phyloP scores from a whole-genome alignment of 1,140 invertebrate genomes.

The Hylyphantes graminicola region DNA sequence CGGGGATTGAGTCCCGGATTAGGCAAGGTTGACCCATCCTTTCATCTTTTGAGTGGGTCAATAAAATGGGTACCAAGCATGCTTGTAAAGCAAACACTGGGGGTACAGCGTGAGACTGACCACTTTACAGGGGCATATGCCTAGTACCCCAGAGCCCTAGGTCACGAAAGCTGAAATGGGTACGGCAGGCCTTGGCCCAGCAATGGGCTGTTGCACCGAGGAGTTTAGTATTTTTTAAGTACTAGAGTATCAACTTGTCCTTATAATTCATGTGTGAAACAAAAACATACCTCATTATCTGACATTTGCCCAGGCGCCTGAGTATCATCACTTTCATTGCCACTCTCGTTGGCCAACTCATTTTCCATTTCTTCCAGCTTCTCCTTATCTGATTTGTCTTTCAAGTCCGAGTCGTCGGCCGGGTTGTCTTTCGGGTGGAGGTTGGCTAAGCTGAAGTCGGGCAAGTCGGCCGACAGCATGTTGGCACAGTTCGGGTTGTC shows the following conservation, averaged over 20 bases:
- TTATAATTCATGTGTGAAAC: not conserved
- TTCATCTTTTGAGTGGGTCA: too few relatives aligned
- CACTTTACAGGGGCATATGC: too few relatives aligned
- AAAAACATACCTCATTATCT: slow-evolving; percentile 68
- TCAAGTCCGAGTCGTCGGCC: slow-evolving; percentile 71
- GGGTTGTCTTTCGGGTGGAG: slow-evolving; percentile 64
- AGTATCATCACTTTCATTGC: slow-evolving; percentile 86
- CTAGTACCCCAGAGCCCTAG: too few relatives aligned
- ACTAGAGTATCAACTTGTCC: not conserved
- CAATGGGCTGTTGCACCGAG: not conserved
- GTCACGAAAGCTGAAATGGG: too few relatives aligned
- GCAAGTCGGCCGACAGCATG: slow-evolving; percentile 31
- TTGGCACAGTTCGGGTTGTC: slow-evolving; percentile 53
- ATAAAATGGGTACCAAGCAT: too few relatives aligned
- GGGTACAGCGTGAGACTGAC: too few relatives aligned
- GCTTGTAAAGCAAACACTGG: too few relatives aligned
- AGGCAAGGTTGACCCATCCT: too few relatives aligned
- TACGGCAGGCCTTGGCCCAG: too few relatives aligned
- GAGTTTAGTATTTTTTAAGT: too few relatives aligned
- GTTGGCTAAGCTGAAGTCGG: slow-evolving; percentile 54
- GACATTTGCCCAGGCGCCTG: slow-evolving; percentile 71
- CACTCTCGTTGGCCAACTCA: slow-evolving; percentile 75
- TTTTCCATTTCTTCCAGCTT: slow-evolving; percentile 57
- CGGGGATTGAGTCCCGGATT: too few relatives aligned
- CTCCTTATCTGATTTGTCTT: slow-evolving; percentile 55